Evolutionary conservation across 1,140 invertebrate genomes (phyloP).

Genomic region (Trypoxylus dichotomus): DNA sequence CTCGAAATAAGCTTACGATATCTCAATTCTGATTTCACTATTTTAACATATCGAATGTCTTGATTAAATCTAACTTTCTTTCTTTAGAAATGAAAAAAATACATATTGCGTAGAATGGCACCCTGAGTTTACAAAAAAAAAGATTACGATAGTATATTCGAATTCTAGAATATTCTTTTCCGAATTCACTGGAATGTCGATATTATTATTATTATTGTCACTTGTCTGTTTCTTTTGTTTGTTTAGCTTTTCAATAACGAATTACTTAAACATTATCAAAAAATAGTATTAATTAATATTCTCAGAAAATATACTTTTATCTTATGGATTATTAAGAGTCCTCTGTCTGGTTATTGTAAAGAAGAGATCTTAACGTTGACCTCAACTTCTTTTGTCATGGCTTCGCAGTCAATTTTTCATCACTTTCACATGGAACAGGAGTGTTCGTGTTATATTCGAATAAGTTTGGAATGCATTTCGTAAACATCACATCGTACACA

Average conservation of each 20-base stretch:
- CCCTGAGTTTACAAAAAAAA: conserved; percentile 48
- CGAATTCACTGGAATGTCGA: conserved; percentile 34
- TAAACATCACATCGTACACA: no score
- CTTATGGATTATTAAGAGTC: no score
- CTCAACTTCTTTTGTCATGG: no score
- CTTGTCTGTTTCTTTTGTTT: no score
- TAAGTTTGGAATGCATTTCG: no score
- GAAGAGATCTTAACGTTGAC: no score
- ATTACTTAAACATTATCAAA: neutral
- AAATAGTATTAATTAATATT: neutral
- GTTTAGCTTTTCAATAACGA: neutral
- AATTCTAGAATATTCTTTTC: neutral
- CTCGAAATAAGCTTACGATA: neutral
- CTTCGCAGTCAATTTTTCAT: no score
- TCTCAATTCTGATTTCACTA: neutral
- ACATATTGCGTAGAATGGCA: conserved; percentile 49
- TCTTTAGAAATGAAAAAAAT: conserved; percentile 29
- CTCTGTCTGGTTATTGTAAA: no score
- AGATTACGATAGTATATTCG: conserved; percentile 28
- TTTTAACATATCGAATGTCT: neutral
- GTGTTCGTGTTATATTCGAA: no score
- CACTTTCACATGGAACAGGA: no score
- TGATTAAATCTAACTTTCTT: neutral
- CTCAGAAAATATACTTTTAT: neutral
- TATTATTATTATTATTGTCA: neutral